Base-by-base conservation (phyloP, 2,113 vertebrate genomes). In the Entosphenus tridentatus region DNA sequence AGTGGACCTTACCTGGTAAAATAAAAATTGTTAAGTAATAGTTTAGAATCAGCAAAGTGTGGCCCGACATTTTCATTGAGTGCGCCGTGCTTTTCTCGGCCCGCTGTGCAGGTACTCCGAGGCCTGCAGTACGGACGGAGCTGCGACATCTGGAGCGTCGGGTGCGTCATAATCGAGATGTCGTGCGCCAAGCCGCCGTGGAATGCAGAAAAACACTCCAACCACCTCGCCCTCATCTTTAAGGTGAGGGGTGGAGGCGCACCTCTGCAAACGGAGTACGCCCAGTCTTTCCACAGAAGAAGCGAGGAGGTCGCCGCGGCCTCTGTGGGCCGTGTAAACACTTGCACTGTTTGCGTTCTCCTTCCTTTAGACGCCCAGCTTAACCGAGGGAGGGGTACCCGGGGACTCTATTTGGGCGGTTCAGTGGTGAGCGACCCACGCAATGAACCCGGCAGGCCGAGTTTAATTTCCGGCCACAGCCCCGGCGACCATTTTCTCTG, bases 101-200 rank as follows among this genome's bases (percentile, higher is more conserved):
- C 71, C 9, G 16, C 11, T 73, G 59, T 77, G 14, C 67, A 88
- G 86, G 87, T 90, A 67, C 77, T 90, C 56, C 78, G 87, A 74
- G 87, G 87, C 54, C 87, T 88, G 75, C 86, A 89, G 3, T 90
- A 90, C 18, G 87, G 87, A 7, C 82, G 87, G 56, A 90, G 87
- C 78, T 90, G 87, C 76, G 87, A 90, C n/a, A 86, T 90, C 3
- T 90, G 87, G 87, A 90, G 87, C 0, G 85, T 86, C 69, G 87
- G 87, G 71, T 90, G 87, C 73, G 85, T 85, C 74, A 80, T 90
- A 69, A 89, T 90, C 73, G 86, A 90, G 78, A 90, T 90, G 86
- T 83, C 87, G 57, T 88, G 87, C 74, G 87, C 86, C 73, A 90
- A 90, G 74, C 87, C 87, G 39, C 87, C 87, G 0, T 90, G 87